These are phyloP conservation scores for Mechanitis mazaeus DNA, from an alignment of 2,888 invertebrate species.

Conservation along the genomic window DNA sequence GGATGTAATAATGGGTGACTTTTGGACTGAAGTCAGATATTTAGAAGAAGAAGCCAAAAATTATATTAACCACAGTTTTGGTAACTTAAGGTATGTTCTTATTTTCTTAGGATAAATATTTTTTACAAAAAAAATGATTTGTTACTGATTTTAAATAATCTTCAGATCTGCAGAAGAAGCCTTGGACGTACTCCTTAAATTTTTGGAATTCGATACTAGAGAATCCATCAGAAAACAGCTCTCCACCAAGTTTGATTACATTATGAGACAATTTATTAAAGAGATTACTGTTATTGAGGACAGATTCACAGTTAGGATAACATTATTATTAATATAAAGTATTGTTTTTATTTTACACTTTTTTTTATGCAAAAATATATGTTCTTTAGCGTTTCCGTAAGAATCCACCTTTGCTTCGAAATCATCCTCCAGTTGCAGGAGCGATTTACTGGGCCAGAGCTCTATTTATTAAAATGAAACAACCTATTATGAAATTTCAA, in stretches of 20 bases:
- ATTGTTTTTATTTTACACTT: background rate
- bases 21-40: conserved; percentile 83
- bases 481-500: conserved; percentile 87
- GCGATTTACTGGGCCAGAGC: conserved; percentile 91
- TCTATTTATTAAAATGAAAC: conserved; percentile 86
- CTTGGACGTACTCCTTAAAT: conserved; percentile 85
- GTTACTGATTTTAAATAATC: background rate
- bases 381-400: conserved; percentile 74
- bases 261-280: conserved; percentile 89
- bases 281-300: conserved; percentile 85
- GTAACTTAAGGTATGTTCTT: conserved; percentile 77
- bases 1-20: conserved; percentile 87
- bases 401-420: conserved; percentile 82
- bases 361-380: background rate
- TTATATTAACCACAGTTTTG: conserved; percentile 92
- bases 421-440: conserved; percentile 89
- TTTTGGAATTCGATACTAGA: conserved; percentile 86
- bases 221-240: conserved; percentile 83
- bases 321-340: background rate
- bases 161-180: conserved; percentile 88
- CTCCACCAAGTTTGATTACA: conserved; percentile 87
- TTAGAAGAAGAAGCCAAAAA: conserved; percentile 89
- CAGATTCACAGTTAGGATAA: conserved; percentile 70
- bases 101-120: background rate
- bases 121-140: background rate